Conservation (phyloP, 2,113 vertebrate species). For the Tetraodon nigroviridis region DNA sequence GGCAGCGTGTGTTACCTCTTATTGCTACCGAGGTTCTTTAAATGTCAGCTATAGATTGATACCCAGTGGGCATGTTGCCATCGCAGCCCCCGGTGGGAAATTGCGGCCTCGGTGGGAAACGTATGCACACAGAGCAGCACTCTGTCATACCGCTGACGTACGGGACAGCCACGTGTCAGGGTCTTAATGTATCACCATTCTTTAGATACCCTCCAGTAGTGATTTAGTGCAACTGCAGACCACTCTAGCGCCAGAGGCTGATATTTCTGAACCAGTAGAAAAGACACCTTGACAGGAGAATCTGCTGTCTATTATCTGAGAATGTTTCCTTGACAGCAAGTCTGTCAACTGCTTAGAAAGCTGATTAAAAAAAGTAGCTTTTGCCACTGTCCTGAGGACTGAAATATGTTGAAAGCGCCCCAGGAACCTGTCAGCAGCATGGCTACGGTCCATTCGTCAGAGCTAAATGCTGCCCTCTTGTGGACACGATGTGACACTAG, state of each 20-base stretch:
- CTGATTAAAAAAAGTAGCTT: no score
- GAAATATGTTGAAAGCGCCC: no score
- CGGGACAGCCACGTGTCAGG: conserved; percentile 41
- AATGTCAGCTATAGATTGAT: background rate
- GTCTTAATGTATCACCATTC: conserved; percentile 33
- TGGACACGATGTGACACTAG: conserved; percentile 30
- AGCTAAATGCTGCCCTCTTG: conserved; percentile 61
- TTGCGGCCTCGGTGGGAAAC: conserved; percentile 21
- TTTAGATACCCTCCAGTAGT: conserved; percentile 35
- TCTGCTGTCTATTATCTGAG: conserved; percentile 29
- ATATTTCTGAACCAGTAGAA: conserved; percentile 22
- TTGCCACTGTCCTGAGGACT: no score
- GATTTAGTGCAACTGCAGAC: conserved; percentile 15
- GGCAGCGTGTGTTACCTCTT: no score
- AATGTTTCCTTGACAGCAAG: conserved; percentile 19
- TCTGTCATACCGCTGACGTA: conserved; percentile 29
- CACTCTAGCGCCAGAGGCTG: conserved; percentile 15
- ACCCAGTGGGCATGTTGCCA: background rate
- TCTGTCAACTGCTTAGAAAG: conserved; percentile 41
- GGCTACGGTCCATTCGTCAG: background rate
- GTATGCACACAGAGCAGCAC: conserved; percentile 34
- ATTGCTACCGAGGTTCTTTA: no score
- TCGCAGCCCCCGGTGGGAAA: background rate
- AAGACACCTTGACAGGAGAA: conserved; percentile 41
- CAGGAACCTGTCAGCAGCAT: background rate